Evolutionary conservation across 1,140 invertebrate species (phyloP).

Genomic region (Macrocentrus cingulum): DNA sequence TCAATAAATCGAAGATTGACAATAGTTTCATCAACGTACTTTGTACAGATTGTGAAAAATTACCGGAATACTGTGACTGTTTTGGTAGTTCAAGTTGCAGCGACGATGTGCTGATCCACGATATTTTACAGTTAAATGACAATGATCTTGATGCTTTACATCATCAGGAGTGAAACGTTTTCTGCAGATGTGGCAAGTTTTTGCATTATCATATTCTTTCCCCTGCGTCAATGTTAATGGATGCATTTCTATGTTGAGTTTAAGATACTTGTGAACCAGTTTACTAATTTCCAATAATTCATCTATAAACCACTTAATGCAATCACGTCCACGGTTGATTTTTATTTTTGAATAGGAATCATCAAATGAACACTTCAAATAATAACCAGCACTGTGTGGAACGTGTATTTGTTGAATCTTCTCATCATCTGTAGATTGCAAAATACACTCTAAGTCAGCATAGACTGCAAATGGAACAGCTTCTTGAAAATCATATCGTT

Average conservation of each 20-base stretch:
- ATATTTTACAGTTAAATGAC: neutral
- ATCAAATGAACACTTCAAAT: conserved; percentile 19
- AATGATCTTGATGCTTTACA: neutral
- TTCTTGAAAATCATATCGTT: conserved; percentile 28
- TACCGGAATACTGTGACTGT: neutral
- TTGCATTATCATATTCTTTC: conserved; percentile 24
- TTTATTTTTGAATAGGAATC: conserved; percentile 25
- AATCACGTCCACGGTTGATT: conserved; percentile 36
- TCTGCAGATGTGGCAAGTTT: neutral
- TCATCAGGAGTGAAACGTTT: neutral
- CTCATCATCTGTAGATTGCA: conserved; percentile 2
- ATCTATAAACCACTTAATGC: conserved; percentile 34
- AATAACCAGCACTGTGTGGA: conserved; percentile 23
- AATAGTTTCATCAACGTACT: neutral
- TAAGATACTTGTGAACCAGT: no score
- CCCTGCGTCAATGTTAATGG: no score
- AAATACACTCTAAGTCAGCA: conserved; percentile 28
- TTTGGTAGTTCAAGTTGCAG: conserved; percentile 1
- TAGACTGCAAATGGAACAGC: conserved; percentile 27
- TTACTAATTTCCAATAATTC: conserved; percentile 1
- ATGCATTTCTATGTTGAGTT: conserved; percentile 1
- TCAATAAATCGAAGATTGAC: neutral
- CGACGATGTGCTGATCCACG: neutral
- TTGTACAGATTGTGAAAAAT: conserved; percentile 1
- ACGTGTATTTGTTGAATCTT: conserved; percentile 18